Evolutionary conservation across 2,113 vertebrate species (phyloP), one percentile per base, ranked within the genome.

Genomic region (Australoheros scitulus): DNA sequence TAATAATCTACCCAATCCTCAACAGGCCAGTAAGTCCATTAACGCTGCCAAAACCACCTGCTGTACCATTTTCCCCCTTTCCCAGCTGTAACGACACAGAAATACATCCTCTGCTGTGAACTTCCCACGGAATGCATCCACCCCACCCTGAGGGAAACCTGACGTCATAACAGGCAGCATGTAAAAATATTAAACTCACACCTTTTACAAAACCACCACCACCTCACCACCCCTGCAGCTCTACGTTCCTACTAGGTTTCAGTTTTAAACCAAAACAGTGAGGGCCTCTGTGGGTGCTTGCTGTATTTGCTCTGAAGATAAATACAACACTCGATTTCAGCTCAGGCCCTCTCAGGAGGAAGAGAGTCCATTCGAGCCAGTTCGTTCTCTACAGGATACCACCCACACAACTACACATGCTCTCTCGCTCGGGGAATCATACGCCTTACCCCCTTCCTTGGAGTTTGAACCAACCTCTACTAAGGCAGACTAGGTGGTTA

Each of bases 1-100:
- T 95, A 95, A 96, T 96, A 89, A 95, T 93, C 91, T 89, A 94
- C 90, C 55, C 26, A 63, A 85, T 81, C 81, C 86, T 64, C 61
- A 68, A 88, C 85, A 89, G 68, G 65, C 87, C 93, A 92, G 61
- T 82, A 83, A 82, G 82, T 89, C 90, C 92, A 93, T 93, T 92
- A 91, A 81, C 36, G 24, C 89, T 50, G 47, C 86, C 65, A 36
- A 50, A 83, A 86, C 91, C 87, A 83, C 82, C 87, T 83, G 83
- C 79, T 63, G 10, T 24, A 29, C 52, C 38, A 64, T 52, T 77
- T 17, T 2, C 2, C 11, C 6, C 3, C 41, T 3, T 60, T 59
- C 76, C 61, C 38, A 72, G 76, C 74, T 85, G 61, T 82, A 88
- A 91, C 82, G 84, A 58, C 74, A 87, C 77, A 89, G 43, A 84